Evolutionary conservation across 2,888 invertebrate species (phyloP).

Genomic region (Lottia scabra): DNA sequence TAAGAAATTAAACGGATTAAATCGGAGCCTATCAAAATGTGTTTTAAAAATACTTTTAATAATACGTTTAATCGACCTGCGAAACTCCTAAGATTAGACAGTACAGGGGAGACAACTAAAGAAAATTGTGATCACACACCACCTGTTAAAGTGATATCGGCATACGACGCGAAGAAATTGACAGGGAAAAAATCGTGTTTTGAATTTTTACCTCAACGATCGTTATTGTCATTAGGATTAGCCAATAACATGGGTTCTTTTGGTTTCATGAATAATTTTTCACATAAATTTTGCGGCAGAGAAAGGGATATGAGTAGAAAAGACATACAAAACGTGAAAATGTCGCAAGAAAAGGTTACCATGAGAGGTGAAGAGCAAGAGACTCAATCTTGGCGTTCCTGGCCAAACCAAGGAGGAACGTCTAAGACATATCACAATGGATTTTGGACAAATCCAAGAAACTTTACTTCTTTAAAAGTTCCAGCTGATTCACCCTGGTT

Average conservation of each 20-base stretch:
- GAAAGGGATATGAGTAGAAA: background rate
- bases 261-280: background rate
- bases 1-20: too few species aligned
- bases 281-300: background rate
- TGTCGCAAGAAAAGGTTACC: background rate
- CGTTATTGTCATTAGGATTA: background rate
- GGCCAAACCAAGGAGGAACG: background rate
- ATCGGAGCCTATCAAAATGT: too few species aligned
- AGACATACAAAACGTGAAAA: background rate
- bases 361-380: background rate
- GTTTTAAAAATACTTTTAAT: too few species aligned
- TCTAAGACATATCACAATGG: background rate
- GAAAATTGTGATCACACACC: background rate
- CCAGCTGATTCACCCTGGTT: background rate
- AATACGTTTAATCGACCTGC: too few species aligned
- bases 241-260: background rate
- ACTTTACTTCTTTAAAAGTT: background rate
- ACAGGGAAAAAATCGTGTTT: background rate
- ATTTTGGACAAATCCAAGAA: background rate
- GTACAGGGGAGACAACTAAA: conserved; percentile 44
- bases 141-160: background rate
- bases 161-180: background rate
- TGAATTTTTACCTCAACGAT: background rate
- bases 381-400: background rate
- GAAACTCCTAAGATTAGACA: conserved; percentile 39